phyloP scores from a whole-genome alignment of 2,888 invertebrate species.

The Leistus spinibarbis region DNA sequence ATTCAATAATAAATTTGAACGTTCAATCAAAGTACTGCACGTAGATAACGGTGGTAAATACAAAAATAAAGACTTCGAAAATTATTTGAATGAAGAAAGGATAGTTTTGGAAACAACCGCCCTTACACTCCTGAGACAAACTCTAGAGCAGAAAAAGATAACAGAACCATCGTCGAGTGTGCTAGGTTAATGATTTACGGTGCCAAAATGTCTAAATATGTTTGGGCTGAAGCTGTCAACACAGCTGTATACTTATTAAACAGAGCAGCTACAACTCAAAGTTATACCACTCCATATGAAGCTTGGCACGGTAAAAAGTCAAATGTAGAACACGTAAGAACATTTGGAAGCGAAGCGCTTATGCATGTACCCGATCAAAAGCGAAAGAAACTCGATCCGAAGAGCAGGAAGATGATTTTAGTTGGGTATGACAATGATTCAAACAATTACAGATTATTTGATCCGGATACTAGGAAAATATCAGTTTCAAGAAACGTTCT shows the following conservation, averaged over 20 bases:
- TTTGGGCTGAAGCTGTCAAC: constrained; percentile 47
- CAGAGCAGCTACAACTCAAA: background rate
- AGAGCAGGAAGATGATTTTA: constrained; percentile 28
- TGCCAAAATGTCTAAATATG: too few species aligned
- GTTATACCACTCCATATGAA: constrained; percentile 22
- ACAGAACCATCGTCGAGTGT: too few species aligned
- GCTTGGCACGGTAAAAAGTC: constrained; percentile 42
- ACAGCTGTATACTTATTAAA: constrained; percentile 17
- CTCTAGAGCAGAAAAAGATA: constrained; percentile 41
- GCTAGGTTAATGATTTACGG: too few species aligned
- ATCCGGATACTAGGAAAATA: constrained; percentile 40
- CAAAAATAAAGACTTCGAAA: constrained; percentile 23
- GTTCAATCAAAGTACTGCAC: constrained; percentile 42
- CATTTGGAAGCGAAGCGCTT: constrained; percentile 38
- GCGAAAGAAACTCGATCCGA: constrained; percentile 40
- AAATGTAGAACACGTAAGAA: constrained; percentile 43
- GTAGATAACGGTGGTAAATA: constrained; percentile 44
- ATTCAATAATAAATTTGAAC: too few species aligned
- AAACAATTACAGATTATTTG: constrained; percentile 45
- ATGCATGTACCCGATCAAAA: constrained; percentile 38
- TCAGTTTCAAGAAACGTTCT: background rate
- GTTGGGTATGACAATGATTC: constrained; percentile 45
- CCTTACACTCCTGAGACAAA: too few species aligned
- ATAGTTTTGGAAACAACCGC: background rate
- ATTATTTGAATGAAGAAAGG: constrained; percentile 13